Evolutionary conservation across 2,888 invertebrate genomes (phyloP).

Genomic region (Thera obeliscata): DNA sequence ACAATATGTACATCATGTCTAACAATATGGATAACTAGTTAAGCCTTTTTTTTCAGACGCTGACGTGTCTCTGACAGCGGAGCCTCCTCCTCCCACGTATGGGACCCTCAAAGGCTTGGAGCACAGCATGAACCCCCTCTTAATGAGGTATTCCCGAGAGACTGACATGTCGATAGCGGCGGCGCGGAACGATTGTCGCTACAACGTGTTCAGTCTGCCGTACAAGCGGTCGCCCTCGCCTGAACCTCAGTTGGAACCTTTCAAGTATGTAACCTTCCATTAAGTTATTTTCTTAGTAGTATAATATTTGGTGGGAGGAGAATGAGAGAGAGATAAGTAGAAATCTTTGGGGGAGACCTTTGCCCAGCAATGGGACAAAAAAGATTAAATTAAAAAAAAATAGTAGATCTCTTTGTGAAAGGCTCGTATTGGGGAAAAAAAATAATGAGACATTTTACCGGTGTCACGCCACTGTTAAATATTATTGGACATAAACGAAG

Average conservation of each 20-base stretch:
- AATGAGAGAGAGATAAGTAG: no score
- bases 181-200: slow-evolving; percentile 91
- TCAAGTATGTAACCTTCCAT: slow-evolving; percentile 72
- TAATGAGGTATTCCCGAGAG: slow-evolving; percentile 95
- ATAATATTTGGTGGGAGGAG: no score
- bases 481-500: no score
- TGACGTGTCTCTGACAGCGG: slow-evolving; percentile 82
- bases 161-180: slow-evolving; percentile 94
- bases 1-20: no score
- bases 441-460: no score
- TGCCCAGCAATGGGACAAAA: no score
- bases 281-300: no score
- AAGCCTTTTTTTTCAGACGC: slow-evolving; percentile 56
- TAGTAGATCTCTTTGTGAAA: no score
- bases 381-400: no score
- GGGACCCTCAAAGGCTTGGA: slow-evolving; percentile 95
- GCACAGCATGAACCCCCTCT: slow-evolving; percentile 96
- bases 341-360: no score
- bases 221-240: slow-evolving; percentile 74
- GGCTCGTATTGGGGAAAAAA: no score
- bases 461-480: no score
- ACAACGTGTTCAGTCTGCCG: slow-evolving; percentile 88
- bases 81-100: slow-evolving; percentile 87
- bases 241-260: slow-evolving; percentile 88
- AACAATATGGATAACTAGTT: background rate